These are phyloP conservation scores for Drosophila sp. DNA, from an alignment of 1,140 invertebrate species.

Conservation along the genomic window DNA sequence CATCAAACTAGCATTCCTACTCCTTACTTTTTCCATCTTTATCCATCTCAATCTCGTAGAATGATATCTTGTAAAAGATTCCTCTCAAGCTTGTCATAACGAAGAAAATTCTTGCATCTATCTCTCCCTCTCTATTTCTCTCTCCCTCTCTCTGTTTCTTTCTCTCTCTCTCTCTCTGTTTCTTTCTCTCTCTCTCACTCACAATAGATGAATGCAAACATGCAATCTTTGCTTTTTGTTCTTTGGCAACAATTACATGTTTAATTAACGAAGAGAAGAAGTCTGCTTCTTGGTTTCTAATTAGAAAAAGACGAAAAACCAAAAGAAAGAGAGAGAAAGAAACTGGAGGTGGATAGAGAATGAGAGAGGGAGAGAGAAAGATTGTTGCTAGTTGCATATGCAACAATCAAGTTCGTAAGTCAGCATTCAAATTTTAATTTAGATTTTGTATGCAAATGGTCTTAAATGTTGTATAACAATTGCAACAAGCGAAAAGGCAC, in stretches of 20 bases:
- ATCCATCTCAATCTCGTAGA: not conserved
- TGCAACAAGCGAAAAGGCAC: constrained; percentile 15
- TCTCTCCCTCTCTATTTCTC: not conserved
- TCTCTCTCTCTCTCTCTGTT: not conserved
- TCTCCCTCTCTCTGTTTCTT: not conserved
- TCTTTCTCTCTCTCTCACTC: not conserved
- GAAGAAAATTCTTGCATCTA: not conserved
- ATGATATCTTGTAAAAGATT: not conserved
- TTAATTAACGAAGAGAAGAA: constrained; percentile 60
- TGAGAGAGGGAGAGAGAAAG: constrained; percentile 1
- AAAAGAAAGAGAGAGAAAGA: not conserved
- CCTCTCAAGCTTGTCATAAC: not conserved
- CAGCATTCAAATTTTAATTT: constrained; percentile 70
- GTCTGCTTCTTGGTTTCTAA: constrained; percentile 42
- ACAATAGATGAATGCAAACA: constrained; percentile 30
- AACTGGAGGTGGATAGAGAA: not conserved
- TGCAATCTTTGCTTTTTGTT: constrained; percentile 37
- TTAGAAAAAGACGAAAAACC: constrained; percentile 51
- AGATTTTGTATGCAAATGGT: constrained; percentile 73
- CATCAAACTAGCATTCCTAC: too few relatives aligned
- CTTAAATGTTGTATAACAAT: constrained; percentile 73
- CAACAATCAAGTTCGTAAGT: constrained; percentile 38
- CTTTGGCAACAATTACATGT: constrained; percentile 73
- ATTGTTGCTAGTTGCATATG: constrained; percentile 21
- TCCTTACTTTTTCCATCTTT: too few relatives aligned